Percentiles rank a stretch among this genome's conserved stretches.
Evolutionary conservation across 2,797 vertebrate genomes (phyloP).

Genomic region (Darevskia nairensis): DNA sequence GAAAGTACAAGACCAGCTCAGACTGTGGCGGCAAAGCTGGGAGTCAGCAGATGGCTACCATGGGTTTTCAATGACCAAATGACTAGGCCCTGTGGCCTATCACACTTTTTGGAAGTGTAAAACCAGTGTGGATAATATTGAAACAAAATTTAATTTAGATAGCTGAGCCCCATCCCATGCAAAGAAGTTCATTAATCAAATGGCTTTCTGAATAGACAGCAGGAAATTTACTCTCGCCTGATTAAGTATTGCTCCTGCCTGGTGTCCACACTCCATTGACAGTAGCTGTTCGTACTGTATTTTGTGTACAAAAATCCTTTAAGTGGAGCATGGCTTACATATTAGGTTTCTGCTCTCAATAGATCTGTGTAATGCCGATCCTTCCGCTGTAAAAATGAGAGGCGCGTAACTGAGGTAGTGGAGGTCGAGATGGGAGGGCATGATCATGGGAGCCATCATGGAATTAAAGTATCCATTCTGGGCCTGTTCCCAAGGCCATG

Average conservation of each 20-base stretch:
- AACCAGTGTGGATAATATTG: neutral
- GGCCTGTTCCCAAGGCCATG: neutral
- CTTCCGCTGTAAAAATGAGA: neutral
- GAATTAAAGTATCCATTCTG: neutral
- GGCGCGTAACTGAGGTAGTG: neutral
- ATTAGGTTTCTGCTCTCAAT: conserved; percentile 35
- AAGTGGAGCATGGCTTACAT: neutral
- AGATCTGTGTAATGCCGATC: conserved; percentile 12
- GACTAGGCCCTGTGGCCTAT: neutral
- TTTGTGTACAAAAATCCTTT: conserved; percentile 35
- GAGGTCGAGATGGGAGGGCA: conserved; percentile 3
- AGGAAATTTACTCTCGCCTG: conserved; percentile 38
- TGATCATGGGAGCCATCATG: neutral
- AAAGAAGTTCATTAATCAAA: conserved; percentile 43
- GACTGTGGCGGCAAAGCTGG: too few relatives aligned
- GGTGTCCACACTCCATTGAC: conserved; percentile 36
- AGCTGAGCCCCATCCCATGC: conserved; percentile 38
- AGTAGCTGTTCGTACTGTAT: conserved; percentile 49
- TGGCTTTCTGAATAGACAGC: conserved; percentile 30
- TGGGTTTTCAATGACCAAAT: neutral
- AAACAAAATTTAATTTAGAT: conserved; percentile 52
- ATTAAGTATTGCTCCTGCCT: conserved; percentile 28
- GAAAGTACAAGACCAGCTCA: neutral
- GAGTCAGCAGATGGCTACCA: neutral
- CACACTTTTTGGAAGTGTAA: neutral